phyloP scores from a whole-genome alignment of 2,888 invertebrate genomes.

The Tetragnatha montana region DNA sequence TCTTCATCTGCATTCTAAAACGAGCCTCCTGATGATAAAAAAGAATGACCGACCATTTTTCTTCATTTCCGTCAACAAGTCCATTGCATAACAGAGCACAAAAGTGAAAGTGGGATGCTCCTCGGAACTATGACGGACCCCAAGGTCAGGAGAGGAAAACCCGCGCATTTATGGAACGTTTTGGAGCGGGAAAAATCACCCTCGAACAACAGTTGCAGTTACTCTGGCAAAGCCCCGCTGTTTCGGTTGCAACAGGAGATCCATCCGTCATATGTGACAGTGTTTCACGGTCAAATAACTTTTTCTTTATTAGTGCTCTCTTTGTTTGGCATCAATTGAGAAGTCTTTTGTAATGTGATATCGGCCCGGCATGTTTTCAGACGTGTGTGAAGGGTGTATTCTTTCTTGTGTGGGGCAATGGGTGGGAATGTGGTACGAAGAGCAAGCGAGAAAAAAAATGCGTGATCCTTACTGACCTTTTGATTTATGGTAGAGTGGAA shows the following conservation, averaged over 20 bases:
- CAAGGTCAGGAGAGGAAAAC: neutral
- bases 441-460: neutral
- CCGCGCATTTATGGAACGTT: neutral
- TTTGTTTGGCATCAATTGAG: neutral
- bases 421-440: neutral
- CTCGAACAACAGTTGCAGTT: too few relatives aligned
- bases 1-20: too few relatives aligned
- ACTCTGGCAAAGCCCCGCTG: neutral
- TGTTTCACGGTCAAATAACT: slow-evolving; percentile 3
- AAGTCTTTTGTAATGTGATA: neutral
- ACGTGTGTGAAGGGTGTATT: neutral
- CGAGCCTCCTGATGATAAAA: too few relatives aligned
- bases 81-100: neutral
- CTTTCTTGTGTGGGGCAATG: neutral
- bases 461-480: neutral
- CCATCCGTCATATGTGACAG: neutral
- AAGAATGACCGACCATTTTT: neutral
- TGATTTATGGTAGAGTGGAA: neutral
- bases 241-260: neutral
- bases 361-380: neutral
- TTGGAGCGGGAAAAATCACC: too few relatives aligned
- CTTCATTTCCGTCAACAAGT: slow-evolving; percentile 1
- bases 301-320: slow-evolving; percentile 14
- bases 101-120: neutral
- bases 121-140: neutral